Percentiles rank a stretch among this genome's conserved stretches.
These are phyloP conservation scores for Phenacoccus solenopsis DNA, from an alignment of 1,140 invertebrate genomes.

Conservation along the genomic window DNA sequence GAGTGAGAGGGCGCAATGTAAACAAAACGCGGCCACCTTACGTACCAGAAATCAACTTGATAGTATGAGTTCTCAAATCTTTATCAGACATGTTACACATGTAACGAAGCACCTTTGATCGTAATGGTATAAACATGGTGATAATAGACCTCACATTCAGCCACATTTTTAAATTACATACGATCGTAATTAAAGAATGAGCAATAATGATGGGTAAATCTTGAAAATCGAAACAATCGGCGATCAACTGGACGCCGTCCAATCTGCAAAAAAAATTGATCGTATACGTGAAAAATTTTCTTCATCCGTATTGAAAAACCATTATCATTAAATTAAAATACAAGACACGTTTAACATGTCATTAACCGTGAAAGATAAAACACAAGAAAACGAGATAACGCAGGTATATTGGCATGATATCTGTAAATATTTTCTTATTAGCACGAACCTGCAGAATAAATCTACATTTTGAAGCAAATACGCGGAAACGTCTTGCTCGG, in stretches of 20 bases:
- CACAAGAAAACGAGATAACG: not conserved
- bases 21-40: no score
- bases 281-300: not conserved
- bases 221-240: conserved; percentile 63
- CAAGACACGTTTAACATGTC: not conserved
- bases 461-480: conserved; percentile 79
- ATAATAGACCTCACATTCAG: conserved; percentile 79
- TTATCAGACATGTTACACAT: conserved; percentile 87
- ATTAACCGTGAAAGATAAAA: not conserved
- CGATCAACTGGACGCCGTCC: conserved; percentile 74
- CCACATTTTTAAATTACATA: conserved; percentile 89
- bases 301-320: not conserved
- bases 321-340: not conserved
- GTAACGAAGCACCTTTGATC: conserved; percentile 73
- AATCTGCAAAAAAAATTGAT: conserved; percentile 79
- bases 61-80: conserved; percentile 69
- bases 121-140: conserved; percentile 71
- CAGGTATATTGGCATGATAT: not conserved
- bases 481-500: conserved; percentile 83
- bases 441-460: conserved; percentile 56
- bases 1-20: no score
- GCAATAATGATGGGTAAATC: conserved; percentile 70
- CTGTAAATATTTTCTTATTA: not conserved
- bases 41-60: conserved; percentile 76
- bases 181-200: conserved; percentile 77